Base-by-base conservation (phyloP, 2,113 vertebrate genomes). In the Chroicocephalus ridibundus region DNA sequence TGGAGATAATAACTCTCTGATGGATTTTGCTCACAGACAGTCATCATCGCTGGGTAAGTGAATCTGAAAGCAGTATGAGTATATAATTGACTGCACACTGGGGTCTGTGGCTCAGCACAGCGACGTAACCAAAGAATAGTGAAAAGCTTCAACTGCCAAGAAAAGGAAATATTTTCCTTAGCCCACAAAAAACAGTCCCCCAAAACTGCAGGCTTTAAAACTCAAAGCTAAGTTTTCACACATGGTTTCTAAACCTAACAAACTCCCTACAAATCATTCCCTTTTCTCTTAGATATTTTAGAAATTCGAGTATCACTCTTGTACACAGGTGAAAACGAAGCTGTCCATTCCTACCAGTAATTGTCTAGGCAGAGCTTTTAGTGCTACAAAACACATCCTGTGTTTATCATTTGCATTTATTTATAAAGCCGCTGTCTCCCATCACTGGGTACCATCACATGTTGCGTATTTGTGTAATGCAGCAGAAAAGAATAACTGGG, bases 1-100 rank as follows among this genome's bases (percentile, higher is more conserved):
- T 82, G 66, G 94, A 92, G 93, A 94, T 96, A 96, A 97, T 80
- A 83, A 93, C 86, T 64, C 79, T 96, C 95, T 94, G 95, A 93
- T 96, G 71, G 74, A 92, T 94, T 94, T 89, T 93, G 92, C 80
- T 93, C 88, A 64, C 88, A 94, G 75, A 81, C 78, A 97, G 96
- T 91, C 93, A 96, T 90, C 90, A 87, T 97, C 14, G 25, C 94
- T 51, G 64, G 88, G 90, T 92, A 96, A 97, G 90, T 85, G 92
- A 96, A 91, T 93, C 87, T 88, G 94, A 94, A 97, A 86, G 84
- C 87, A 93, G 77, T 72, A 42, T 62, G 93, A 96, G 81, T 90
- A 60, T 89, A 82, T 94, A 96, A 96, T 94, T 84, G 81, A 93
- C 94, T 70, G 77, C 91, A 82, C 92, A 82, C 95, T 25, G 19